Percentiles rank a stretch among this genome's conserved stretches.
These are phyloP conservation scores for Cephus pulcher DNA, from an alignment of 2,888 invertebrate genomes.

Conservation along the genomic window DNA sequence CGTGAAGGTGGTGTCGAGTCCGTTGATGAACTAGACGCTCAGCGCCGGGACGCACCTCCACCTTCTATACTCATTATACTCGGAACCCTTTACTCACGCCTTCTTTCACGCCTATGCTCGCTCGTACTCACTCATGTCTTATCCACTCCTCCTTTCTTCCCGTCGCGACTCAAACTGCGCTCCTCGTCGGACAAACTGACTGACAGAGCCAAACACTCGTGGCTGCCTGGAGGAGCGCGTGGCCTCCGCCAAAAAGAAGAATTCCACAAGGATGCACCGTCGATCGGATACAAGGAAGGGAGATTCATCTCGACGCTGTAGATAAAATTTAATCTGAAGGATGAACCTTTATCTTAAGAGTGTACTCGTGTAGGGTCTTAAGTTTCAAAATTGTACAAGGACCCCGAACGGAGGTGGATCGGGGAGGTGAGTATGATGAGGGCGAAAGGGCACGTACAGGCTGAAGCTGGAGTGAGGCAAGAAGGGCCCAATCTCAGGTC, in stretches of 20 bases:
- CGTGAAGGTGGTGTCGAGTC: conserved; percentile 31
- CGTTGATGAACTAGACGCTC: conserved; percentile 19
- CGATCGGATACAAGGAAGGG: not conserved
- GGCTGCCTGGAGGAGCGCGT: not conserved
- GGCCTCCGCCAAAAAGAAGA: not conserved
- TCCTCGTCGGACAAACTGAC: conserved; percentile 1
- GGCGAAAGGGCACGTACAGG: conserved; percentile 39
- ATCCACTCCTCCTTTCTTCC: not conserved
- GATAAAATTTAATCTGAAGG: not conserved
- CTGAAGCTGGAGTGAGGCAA: not conserved
- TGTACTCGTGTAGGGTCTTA: not conserved
- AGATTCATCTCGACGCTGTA: not conserved
- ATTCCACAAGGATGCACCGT: not conserved
- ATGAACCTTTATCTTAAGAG: not conserved
- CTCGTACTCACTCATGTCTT: not conserved
- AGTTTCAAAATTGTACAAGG: not conserved
- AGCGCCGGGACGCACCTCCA: conserved; percentile 9
- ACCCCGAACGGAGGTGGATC: not conserved
- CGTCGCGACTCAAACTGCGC: not conserved
- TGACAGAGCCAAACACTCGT: conserved; percentile 1
- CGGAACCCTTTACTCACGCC: conserved; percentile 1
- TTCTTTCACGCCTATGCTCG: not conserved
- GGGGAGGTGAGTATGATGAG: conserved; percentile 40
- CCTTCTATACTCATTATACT: conserved; percentile 7
- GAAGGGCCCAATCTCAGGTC: conserved; percentile 31